Evolutionary conservation across 2,888 invertebrate species (phyloP).

Genomic region (Xanthia icteritia): DNA sequence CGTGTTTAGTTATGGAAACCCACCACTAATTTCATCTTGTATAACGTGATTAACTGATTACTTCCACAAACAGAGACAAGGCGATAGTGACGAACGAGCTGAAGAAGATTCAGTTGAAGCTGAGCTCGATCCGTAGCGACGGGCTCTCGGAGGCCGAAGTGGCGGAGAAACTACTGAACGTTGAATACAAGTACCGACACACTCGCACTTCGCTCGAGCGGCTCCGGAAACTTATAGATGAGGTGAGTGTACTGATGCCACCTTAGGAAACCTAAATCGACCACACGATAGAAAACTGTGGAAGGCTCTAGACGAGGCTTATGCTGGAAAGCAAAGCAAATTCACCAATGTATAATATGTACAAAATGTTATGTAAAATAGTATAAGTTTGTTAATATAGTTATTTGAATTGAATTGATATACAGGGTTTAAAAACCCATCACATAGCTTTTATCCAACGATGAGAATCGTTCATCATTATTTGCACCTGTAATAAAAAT

Average conservation of each 20-base stretch:
- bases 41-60: background rate
- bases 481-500: too few relatives aligned
- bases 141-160: conserved; percentile 82
- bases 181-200: conserved; percentile 75
- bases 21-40: background rate
- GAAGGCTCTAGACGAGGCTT: background rate
- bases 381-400: background rate
- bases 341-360: background rate
- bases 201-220: conserved; percentile 73
- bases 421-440: too few relatives aligned
- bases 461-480: too few relatives aligned
- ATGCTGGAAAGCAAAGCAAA: background rate
- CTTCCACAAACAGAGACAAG: conserved; percentile 73
- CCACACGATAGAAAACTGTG: too few relatives aligned
- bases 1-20: background rate
- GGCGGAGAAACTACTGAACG: conserved; percentile 75
- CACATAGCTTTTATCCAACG: too few relatives aligned
- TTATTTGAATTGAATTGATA: background rate
- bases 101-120: conserved; percentile 82
- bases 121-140: conserved; percentile 82
- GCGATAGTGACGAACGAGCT: conserved; percentile 83
- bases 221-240: conserved; percentile 76
- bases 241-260: conserved; percentile 72
- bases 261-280: background rate
- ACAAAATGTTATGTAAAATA: background rate